Evolutionary conservation across 2,888 invertebrate genomes (phyloP).

Genomic region (Cheilosia scutellata): DNA sequence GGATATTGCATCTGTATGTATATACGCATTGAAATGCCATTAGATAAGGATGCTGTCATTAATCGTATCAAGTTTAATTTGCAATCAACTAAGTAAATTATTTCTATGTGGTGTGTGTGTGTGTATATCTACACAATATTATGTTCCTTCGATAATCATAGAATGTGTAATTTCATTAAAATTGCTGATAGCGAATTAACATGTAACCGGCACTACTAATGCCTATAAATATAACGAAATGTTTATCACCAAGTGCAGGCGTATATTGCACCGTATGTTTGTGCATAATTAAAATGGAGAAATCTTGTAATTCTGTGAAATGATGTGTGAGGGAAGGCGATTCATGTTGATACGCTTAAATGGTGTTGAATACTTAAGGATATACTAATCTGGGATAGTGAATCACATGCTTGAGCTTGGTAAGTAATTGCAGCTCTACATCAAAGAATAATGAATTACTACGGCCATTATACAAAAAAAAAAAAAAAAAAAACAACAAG

Average conservation of each 20-base stretch:
- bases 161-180: slow-evolving; percentile 64
- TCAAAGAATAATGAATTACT: too few species aligned
- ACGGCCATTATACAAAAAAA: too few species aligned
- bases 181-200: slow-evolving; percentile 73
- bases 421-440: too few species aligned
- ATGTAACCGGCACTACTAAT: slow-evolving; percentile 42
- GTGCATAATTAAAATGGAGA: neutral
- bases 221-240: neutral
- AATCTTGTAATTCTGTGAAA: neutral
- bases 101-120: slow-evolving; percentile 25
- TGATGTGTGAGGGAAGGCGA: neutral
- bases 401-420: too few species aligned
- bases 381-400: too few species aligned
- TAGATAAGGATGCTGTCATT: slow-evolving; percentile 72
- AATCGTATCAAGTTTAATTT: slow-evolving; percentile 75
- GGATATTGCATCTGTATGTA: slow-evolving; percentile 36
- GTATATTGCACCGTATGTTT: neutral
- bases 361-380: neutral
- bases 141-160: slow-evolving; percentile 37
- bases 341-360: neutral
- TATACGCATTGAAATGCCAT: slow-evolving; percentile 69
- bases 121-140: neutral
- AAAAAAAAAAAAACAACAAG: too few species aligned
- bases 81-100: slow-evolving; percentile 75
- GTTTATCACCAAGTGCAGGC: neutral